Evolutionary conservation across 2,888 invertebrate species (phyloP), one percentile per base, ranked within the genome.

Genomic region (Oegoconia quadripuncta): DNA sequence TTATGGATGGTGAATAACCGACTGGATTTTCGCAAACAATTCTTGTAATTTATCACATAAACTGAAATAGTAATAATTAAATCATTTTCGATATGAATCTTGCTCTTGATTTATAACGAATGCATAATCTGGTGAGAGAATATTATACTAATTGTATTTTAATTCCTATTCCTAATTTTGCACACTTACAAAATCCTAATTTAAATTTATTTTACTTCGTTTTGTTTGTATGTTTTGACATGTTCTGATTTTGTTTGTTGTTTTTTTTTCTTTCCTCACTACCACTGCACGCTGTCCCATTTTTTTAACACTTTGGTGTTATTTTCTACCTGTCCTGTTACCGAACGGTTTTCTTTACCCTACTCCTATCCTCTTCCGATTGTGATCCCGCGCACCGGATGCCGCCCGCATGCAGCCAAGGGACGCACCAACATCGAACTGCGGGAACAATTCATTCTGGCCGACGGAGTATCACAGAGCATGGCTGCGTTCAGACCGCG

Each of bases 351-450:
- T 75, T 74, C 62, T 76, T 82, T 75, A 52, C 67, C 75, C 59
- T 48, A 29, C 58, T 70, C 68, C 49, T 48, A n/a, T 67, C 75
- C 68, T 44, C 31, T 57, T 68, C 73, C 52, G 58, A 71, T 73
- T 73, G 71, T 68, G 52, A 73, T 67, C 75, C 79, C 64, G 58
- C 76, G 74, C 80, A 80, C 77, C 70, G 84, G 86, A 84, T 82
- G 83, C 83, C 82, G 87, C 87, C 86, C 88, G 88, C 89, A 87
- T 90, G 82, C 89, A 98, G 98, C 98, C 90, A 98, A 98, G 91
- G 99, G 99, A 90, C 95, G 99, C 90, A 98, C 98, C 88, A 99
- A 99, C 92, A 96, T 98, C 90, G 98, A 99, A 91, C 93, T 99
- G 78, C 93, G 99, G 78, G 99, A 99, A 89, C 97, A 98, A 90